Conservation (phyloP, 2,113 vertebrate species). For the Aplodontia rufa region DNA sequence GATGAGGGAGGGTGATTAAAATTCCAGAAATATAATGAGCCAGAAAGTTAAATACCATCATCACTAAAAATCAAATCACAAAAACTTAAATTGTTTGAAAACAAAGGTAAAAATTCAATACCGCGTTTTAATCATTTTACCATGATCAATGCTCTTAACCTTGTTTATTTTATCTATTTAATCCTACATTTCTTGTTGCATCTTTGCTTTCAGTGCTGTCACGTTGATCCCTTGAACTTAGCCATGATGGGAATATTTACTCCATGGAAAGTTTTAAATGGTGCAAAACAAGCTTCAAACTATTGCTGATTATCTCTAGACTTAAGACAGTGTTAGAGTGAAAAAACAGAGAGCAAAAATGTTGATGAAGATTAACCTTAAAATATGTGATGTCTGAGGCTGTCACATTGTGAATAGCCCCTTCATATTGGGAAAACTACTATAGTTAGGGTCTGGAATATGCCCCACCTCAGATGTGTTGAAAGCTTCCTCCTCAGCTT, state of each 20-base stretch:
- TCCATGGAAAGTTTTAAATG: neutral
- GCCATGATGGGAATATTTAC: neutral
- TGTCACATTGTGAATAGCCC: neutral
- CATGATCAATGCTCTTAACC: neutral
- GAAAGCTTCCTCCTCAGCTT: neutral
- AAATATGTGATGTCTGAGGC: neutral
- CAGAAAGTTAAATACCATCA: neutral
- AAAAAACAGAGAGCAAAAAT: neutral
- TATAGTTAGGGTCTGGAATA: neutral
- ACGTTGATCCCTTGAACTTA: neutral
- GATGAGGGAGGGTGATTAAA: neutral
- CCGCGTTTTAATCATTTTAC: neutral
- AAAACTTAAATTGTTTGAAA: neutral
- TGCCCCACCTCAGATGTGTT: too few relatives aligned
- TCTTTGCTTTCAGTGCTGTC: neutral
- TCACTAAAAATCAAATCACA: neutral
- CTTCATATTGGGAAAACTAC: neutral
- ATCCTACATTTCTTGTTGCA: neutral
- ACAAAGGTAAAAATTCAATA: neutral
- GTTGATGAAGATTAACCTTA: neutral
- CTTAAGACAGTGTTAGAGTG: neutral
- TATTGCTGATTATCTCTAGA: neutral
- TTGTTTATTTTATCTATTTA: neutral
- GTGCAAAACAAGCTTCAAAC: neutral
- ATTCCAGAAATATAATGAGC: neutral